These are phyloP conservation scores for Actinemys pallida DNA, from an alignment of 2,113 vertebrate species.

Conservation along the genomic window DNA sequence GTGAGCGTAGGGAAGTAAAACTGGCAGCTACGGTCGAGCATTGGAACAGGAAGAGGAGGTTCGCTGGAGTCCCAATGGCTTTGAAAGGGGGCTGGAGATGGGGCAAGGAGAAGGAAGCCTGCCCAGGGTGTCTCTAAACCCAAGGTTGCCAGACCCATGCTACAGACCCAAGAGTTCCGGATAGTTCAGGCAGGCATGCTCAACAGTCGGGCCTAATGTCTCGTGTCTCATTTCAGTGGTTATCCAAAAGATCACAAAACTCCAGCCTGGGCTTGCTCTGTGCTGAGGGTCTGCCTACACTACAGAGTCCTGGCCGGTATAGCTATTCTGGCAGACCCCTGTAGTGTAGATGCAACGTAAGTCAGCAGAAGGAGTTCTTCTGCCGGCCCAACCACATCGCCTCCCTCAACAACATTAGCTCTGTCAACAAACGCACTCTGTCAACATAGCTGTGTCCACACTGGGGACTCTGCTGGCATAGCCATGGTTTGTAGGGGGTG, in stretches of 20 bases:
- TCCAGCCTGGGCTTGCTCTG: background rate
- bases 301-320: no score
- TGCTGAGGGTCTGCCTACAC: no score
- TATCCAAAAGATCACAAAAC: background rate
- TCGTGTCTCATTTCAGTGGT: background rate
- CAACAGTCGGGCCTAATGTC: background rate
- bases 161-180: background rate
- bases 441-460: no score
- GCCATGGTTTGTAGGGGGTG: no score
- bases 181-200: background rate
- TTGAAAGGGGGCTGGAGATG: background rate
- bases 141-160: no score
- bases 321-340: no score
- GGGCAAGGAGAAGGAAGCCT: background rate
- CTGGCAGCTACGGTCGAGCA: background rate
- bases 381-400: background rate
- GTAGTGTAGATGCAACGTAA: background rate
- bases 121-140: background rate
- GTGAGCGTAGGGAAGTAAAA: background rate
- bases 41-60: no score
- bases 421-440: no score
- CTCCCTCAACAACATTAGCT: background rate
- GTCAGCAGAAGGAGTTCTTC: background rate
- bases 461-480: no score
- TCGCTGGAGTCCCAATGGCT: background rate